phyloP scores from a whole-genome alignment of 92 coral and sea anemone species.

The Bergia puertoricense region DNA sequence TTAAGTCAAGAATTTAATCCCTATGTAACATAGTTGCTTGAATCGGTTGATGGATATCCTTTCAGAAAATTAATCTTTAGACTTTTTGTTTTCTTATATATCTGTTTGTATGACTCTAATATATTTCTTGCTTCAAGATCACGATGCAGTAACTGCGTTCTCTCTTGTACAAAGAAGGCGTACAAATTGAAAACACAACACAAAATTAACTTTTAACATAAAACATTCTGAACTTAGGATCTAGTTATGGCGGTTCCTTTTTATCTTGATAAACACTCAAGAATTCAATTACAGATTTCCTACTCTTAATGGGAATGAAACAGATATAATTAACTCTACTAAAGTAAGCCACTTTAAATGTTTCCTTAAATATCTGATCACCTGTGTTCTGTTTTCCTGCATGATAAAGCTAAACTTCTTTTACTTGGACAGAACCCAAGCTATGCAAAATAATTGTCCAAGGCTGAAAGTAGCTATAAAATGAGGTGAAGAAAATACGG shows the following conservation, averaged over 20 bases:
- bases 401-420: neutral
- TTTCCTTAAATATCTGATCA: constrained; percentile 1
- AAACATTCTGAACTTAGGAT: neutral
- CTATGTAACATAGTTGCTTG: neutral
- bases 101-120: neutral
- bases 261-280: neutral
- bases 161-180: neutral
- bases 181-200: neutral
- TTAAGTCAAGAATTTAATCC: neutral
- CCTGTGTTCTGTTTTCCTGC: neutral
- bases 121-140: neutral
- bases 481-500: no score
- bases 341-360: neutral
- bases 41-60: neutral
- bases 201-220: neutral
- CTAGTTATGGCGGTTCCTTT: neutral
- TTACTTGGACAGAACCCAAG: neutral
- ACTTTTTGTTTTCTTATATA: neutral
- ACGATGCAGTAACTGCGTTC: neutral
- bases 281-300: neutral
- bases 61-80: neutral
- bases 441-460: neutral
- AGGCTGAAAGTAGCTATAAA: neutral
- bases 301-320: neutral
- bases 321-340: neutral